Evolutionary conservation across 2,113 vertebrate species (phyloP), one percentile per base, ranked within the genome.

Genomic region (Chitala chitala): DNA sequence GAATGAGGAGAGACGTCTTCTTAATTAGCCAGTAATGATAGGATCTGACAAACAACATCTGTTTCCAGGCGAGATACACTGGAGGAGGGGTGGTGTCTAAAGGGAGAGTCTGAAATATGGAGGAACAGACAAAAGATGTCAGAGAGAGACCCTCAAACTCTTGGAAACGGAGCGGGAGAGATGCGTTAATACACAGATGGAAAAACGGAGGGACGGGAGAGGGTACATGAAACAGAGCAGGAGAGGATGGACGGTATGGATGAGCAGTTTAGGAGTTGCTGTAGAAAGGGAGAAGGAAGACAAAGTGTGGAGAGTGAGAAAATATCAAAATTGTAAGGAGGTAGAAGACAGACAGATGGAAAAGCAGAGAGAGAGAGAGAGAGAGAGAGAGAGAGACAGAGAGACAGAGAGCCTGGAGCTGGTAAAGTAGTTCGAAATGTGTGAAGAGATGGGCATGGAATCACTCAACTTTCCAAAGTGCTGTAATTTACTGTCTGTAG

Each of bases 21-120:
- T 91, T 90, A 92, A 92, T 90, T 90, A 79, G 83, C 80, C 85
- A 91, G 88, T 91, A 91, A 91, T 90, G 89, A 91, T 91, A 88
- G 87, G 88, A 91, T 91, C 88, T 90, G 91, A 92, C 90, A 92
- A 90, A 92, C 90, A 92, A 91, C 88, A 91, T 89, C 89, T 91
- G 89, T 89, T 90, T 89, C 85, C 83, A 87, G 82, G 87, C 83
- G 63, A 73, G 66, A 55, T 31, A 58, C 29, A 61, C 42, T 46
- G 76, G 69, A 46, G 29, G 31, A 65, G 74, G 38, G 66, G 31
- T 24, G 50, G 55, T 29, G 40, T 64, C 40, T 40, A 40, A 61
- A 61, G 58, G 56, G 63, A 26, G 69, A 63, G 63, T 12, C 66
- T 33, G 74, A 68, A 44, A 40, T 53, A 61, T 53, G 58, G 56